Evolutionary conservation across 2,888 invertebrate genomes (phyloP).

Genomic region (Beris morrisii): DNA sequence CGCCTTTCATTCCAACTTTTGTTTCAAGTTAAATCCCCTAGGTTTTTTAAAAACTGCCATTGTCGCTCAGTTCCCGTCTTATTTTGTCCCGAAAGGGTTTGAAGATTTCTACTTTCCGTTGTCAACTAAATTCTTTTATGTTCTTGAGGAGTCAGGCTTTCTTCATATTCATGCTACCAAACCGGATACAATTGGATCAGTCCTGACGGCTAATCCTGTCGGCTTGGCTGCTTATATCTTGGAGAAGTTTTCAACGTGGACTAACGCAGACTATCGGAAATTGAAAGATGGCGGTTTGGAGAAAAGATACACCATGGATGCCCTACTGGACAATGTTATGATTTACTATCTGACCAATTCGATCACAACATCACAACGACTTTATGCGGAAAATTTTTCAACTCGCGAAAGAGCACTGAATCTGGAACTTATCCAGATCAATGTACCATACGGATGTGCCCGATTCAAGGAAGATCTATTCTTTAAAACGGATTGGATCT

Average conservation of each 20-base stretch:
- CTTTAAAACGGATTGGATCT: conserved; percentile 62
- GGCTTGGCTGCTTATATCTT: conserved; percentile 88
- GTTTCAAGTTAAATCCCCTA: conserved; percentile 43
- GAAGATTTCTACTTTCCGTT: conserved; percentile 58
- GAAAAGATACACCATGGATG: conserved; percentile 59
- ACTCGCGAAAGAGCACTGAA: conserved; percentile 40
- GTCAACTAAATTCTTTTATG: conserved; percentile 42
- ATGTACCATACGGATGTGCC: conserved; percentile 74
- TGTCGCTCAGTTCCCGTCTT: conserved; percentile 61
- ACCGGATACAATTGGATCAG: conserved; percentile 78
- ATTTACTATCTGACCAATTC: conserved; percentile 75
- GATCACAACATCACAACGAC: conserved; percentile 69
- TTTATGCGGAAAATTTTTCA: conserved; percentile 66
- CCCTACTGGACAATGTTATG: conserved; percentile 72
- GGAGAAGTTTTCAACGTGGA: conserved; percentile 81
- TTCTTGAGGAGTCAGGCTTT: conserved; percentile 61
- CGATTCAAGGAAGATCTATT: conserved; percentile 71
- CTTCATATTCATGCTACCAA: conserved; percentile 83
- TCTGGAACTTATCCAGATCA: conserved; percentile 61
- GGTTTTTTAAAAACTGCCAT: conserved; percentile 43
- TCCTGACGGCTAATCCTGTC: conserved; percentile 62
- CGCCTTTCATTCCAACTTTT: conserved; percentile 67
- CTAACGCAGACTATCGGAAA: conserved; percentile 59
- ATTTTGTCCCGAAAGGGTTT: conserved; percentile 60
- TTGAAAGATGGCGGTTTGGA: conserved; percentile 68